Evolutionary conservation across 2,113 vertebrate species (phyloP).

Genomic region (Craseonycteris thonglongyai): DNA sequence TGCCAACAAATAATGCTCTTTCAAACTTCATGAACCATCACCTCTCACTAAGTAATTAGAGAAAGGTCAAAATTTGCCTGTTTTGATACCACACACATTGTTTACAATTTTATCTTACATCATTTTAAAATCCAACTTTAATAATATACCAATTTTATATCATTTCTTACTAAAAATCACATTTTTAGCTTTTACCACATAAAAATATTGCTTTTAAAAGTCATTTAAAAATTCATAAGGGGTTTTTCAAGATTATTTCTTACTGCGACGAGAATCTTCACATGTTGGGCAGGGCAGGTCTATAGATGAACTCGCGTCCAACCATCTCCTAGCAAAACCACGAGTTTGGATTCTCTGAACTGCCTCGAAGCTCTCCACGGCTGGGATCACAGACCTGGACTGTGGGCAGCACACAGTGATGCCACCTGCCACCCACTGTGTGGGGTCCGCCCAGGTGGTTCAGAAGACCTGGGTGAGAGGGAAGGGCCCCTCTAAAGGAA

Average conservation of each 20-base stretch:
- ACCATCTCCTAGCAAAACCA: not conserved
- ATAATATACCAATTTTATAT: not conserved
- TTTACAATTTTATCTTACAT: not conserved
- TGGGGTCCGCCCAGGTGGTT: not conserved
- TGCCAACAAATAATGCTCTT: not conserved
- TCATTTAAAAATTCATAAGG: not conserved
- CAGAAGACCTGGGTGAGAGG: not conserved
- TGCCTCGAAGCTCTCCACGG: not conserved
- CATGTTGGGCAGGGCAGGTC: not conserved
- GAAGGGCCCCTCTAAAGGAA: not conserved
- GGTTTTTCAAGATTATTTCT: not conserved
- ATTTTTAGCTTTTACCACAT: not conserved
- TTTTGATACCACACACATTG: not conserved
- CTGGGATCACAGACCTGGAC: not conserved
- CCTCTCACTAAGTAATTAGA: not conserved
- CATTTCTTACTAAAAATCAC: not conserved
- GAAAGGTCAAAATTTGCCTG: not conserved
- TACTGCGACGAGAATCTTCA: not conserved
- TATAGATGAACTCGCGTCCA: not conserved
- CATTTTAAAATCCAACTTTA: not conserved
- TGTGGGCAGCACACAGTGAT: not conserved
- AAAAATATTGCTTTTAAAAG: not conserved
- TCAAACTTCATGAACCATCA: not conserved
- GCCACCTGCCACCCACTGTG: not conserved
- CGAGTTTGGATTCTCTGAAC: not conserved